Evolutionary conservation across 2,113 vertebrate species (phyloP), one percentile per base, ranked within the genome.

Genomic region (Istiophorus platypterus): DNA sequence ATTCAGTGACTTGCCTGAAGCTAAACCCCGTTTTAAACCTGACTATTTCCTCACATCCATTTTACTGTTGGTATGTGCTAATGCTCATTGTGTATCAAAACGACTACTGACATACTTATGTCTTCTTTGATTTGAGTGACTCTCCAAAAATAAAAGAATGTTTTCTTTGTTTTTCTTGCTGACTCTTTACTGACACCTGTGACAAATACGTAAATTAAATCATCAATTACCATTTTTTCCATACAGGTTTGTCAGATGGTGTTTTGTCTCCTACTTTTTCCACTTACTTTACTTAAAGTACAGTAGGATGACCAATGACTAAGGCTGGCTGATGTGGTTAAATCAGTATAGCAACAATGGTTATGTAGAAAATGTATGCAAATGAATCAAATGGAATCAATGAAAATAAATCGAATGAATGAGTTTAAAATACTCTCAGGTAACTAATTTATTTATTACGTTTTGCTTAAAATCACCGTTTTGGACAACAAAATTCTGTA

Each of bases 1-100:
- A 52, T 63, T 61, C 29, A 63, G 39, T 14, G 52, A 41, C 41
- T 80, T 12, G 59, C 75, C 41, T 15, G 22, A 49, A 52, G 64
- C 47, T 26, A 70, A 51, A 57, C 45, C 57, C 6, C 5, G 18
- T 45, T 81, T 41, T 26, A 29, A 42, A 51, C 5, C 7, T 57
- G 65, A 26, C 31, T 63, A n/a, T 3, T 29, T 14, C 24, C 0
- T 0, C 2, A 8, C 3, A 0, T 49, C 13, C 41, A 45, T 67
- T 52, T 71, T 56, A 15, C 45, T 41, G 31, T 56, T 31, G 0
- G 11, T 31, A 22, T 71, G 20, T 29, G 17, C 57, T 56, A 1
- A 5, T 47, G 26, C 24, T 45, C 24, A 27, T 39, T n/a, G 56
- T 41, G 18, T 81, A 24, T 45, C 17, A 29, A 7, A 51, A 51